These are phyloP conservation scores for Dicrurus megarhynchus DNA, from an alignment of 2,113 vertebrate species.

Conservation along the genomic window DNA sequence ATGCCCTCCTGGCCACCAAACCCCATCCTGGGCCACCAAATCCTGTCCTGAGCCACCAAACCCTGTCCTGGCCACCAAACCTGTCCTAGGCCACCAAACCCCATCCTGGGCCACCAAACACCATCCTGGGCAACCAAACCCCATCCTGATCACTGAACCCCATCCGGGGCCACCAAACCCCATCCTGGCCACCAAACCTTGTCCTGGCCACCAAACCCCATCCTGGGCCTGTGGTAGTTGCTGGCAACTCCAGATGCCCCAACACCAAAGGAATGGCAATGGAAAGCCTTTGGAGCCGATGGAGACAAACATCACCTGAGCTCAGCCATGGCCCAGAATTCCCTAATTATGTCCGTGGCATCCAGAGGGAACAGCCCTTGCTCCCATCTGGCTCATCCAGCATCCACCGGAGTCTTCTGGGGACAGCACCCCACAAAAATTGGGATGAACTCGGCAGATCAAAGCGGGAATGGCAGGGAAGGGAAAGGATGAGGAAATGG, in stretches of 20 bases:
- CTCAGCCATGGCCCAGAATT: neutral
- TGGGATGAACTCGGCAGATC: neutral
- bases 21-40: rapidly evolving
- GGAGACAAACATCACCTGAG: neutral
- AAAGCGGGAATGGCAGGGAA: neutral
- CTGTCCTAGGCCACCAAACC: rapidly evolving
- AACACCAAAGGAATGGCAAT: neutral
- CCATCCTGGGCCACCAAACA: neutral
- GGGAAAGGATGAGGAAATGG: neutral
- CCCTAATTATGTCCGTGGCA: neutral
- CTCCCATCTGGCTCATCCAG: neutral
- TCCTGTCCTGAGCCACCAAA: too few relatives aligned
- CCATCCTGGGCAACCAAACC: neutral
- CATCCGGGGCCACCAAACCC: neutral
- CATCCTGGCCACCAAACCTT: rapidly evolving
- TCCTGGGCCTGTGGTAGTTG: neutral
- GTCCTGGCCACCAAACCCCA: rapidly evolving
- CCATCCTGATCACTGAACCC: too few relatives aligned
- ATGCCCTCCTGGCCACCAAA: too few relatives aligned
- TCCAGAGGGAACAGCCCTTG: neutral
- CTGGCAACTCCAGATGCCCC: neutral
- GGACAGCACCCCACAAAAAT: neutral
- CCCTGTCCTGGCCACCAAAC: neutral
- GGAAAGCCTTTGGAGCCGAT: neutral
- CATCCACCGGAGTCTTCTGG: rapidly evolving